These are phyloP conservation scores for Siniperca obscura DNA, from an alignment of 2,797 vertebrate genomes.

Conservation along the genomic window DNA sequence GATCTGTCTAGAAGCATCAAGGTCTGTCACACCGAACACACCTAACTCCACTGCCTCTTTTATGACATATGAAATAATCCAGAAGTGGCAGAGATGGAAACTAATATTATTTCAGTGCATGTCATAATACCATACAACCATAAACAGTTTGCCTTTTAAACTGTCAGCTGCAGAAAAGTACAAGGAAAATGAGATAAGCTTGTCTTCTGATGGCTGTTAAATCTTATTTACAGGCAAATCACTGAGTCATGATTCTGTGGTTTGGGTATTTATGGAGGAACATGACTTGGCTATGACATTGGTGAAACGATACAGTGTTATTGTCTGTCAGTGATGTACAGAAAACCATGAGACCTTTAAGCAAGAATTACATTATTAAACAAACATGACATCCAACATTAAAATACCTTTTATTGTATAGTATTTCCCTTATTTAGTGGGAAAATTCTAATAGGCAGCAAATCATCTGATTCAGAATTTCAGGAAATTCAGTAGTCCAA, in stretches of 20 bases:
- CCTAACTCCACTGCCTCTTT: constrained; percentile 25
- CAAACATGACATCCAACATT: not conserved
- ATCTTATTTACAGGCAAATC: constrained; percentile 56
- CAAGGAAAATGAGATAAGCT: constrained; percentile 33
- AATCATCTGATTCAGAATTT: not conserved
- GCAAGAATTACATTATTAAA: constrained; percentile 11
- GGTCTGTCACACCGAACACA: constrained; percentile 39
- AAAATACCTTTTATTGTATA: not conserved
- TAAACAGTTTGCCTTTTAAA: constrained; percentile 51
- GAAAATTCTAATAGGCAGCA: not conserved
- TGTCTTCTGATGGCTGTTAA: constrained; percentile 39
- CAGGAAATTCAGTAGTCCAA: not conserved
- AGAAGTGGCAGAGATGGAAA: constrained; percentile 49
- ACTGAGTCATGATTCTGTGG: constrained; percentile 35
- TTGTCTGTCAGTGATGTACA: constrained; percentile 7
- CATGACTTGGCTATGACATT: constrained; percentile 3
- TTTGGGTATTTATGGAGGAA: constrained; percentile 34
- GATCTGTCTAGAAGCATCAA: constrained; percentile 51
- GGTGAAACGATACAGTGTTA: constrained; percentile 6
- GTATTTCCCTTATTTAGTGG: not conserved
- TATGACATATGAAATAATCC: constrained; percentile 41
- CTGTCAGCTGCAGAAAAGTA: constrained; percentile 39
- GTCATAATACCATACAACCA: constrained; percentile 19
- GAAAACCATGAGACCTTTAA: constrained; percentile 12
- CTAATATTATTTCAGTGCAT: constrained; percentile 53